Conservation (phyloP, 2,113 vertebrate species). For the Indri indri region DNA sequence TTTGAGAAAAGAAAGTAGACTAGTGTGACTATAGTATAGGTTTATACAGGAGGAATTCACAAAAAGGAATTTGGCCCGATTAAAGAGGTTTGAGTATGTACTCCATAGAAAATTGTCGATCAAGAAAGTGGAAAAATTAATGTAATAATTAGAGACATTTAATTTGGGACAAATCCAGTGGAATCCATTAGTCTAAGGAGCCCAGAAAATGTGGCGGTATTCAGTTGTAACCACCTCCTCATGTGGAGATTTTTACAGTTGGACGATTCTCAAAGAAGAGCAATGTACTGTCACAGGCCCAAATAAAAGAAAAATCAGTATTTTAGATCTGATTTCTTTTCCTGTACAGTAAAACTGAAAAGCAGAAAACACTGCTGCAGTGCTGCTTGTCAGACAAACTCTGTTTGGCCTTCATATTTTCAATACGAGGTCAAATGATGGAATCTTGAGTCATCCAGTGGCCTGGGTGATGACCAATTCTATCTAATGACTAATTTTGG, state of each 20-base stretch:
- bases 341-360: conserved; percentile 14
- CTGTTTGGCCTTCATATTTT: conserved; percentile 46
- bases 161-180: not conserved
- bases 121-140: not conserved
- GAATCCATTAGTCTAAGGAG: not conserved
- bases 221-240: not conserved
- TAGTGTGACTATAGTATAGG: not conserved
- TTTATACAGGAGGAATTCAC: not conserved
- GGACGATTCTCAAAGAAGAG: not conserved
- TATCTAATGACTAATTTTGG: conserved; percentile 54
- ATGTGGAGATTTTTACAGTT: not conserved
- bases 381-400: not conserved
- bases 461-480: conserved; percentile 19
- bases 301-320: conserved; percentile 6
- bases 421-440: conserved; percentile 51
- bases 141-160: not conserved
- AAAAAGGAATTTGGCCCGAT: not conserved
- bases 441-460: conserved; percentile 60
- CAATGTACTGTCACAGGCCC: not conserved
- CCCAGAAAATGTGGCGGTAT: not conserved
- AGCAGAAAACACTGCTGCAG: not conserved
- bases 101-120: not conserved
- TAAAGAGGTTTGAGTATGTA: not conserved
- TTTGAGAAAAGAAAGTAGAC: conserved; percentile 12
- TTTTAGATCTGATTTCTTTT: not conserved